Evolutionary conservation across 2,888 invertebrate species (phyloP), one percentile per base, ranked within the genome.

Genomic region (Hypena proboscidalis): DNA sequence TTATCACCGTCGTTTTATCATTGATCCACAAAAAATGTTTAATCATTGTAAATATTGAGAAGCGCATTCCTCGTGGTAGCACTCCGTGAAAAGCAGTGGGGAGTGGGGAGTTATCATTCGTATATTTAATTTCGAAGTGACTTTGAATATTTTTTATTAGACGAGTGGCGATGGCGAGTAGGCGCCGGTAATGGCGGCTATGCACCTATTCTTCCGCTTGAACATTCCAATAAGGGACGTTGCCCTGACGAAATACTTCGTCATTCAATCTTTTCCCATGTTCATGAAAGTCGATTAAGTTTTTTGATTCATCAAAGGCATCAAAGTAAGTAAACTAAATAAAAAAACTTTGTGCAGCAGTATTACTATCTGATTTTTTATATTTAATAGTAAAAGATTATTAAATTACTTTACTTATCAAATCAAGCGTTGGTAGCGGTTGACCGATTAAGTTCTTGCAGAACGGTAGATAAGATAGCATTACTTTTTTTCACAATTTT

Each of bases 81-180:
- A 43, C 35, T 46, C 67, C 77, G 71, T 74, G 65, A 69, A 68
- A 60, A 42, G 41, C 48, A 33, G 45, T 45, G 57, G 57, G 47
- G 55, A 47, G 46, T 58, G 58, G 46, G 58, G 58, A 64, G 59
- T 70, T 68, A 70, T 73, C 67, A 63, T 57, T 62, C 64, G 67
- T 76, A 69, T 68, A 75, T 78, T 72, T 71, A 75, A 75, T 78
- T 73, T 69, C 54, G 62, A 70, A 75, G 67, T 82, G 78, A 80
- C 79, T 79, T 68, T 64, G 65, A 66, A 64, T 55, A 65, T 70
- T 80, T 80, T 80, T 79, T 77, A 68, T 65, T 62, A 42, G 58
- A 51, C 52, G 49, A 57, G 59, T 59, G 52, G 50, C 50, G 55
- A 61, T 59, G 52, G 50, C 53, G 51, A 39, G 36, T 45, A 61